Base-by-base conservation (phyloP, 2,113 vertebrate species). In the Ia io region DNA sequence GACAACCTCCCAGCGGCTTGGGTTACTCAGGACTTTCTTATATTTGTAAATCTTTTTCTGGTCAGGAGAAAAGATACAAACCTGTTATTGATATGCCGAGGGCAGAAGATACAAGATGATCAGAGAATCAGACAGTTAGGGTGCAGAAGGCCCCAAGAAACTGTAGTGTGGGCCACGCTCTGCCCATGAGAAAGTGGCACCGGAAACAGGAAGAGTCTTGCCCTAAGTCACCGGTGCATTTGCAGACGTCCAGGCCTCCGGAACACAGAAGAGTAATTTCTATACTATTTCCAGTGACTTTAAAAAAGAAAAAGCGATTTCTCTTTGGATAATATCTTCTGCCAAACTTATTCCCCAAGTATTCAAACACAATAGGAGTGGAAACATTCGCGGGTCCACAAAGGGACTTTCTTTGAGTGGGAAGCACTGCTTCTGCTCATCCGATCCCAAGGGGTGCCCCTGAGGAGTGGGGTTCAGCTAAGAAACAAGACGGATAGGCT, bases 1-100 rank as follows among this genome's bases (percentile, higher is more conserved):
- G 70, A 99, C 99, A 74, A 99, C 99, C 61, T 99, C 99, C 99
- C 99, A 99, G 94, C 99, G 99, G 93, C 99, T 99, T 2, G 99
- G 99, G 98, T 99, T 99, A 90, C 99, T 99, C 97, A 99, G 98
- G 79, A 99, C 99, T 97, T 99, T 99, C 78, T 99, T 99, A 96
- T 99, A 99, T 97, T 99, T 99, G 98, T 99, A 99, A 98, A 99
- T 99, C 98, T 99, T 99, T 99, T 99, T 99, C 99, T 99, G 98
- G 49, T 51, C 9, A 11, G 47, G 73, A 95, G 94, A 40, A n/a
- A 37, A 91, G n/a, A 88, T 1, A 32, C 1, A 7, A n/a, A 17
- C 0, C 0, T 0, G 73, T 94, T 71, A 96, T 2, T 9, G n/a
- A 49, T 0, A 23, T 4, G 9, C 51, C 0, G 4, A n/a, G 7